Base-by-base conservation (phyloP, 2,888 invertebrate species). In the Bellardia bayeri region DNA sequence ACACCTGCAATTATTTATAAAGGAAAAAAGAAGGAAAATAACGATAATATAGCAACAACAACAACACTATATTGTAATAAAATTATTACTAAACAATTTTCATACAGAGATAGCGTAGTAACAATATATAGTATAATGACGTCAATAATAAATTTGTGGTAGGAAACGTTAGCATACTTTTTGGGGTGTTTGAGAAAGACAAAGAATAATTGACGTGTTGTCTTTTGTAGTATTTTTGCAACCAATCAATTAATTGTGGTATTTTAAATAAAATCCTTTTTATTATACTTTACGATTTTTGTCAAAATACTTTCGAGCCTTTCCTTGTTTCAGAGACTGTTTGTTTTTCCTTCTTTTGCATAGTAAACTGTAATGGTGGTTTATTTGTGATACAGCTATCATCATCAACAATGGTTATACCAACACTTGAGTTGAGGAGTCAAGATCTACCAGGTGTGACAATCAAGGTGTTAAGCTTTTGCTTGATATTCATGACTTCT, bases 401-500 rank as follows among this genome's bases (percentile, higher is more conserved):
- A 58, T 40, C 42, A 6, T 64, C 61, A 0, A 23, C 23, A 61
- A 5, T 37, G n/a, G 14, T 14, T 14, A 61, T 54, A 16, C 11
- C 45, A 49, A 23, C 49, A 51, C 51, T 56, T 54, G 13, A 5
- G 23, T 4, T 37, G 13, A n/a, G 7, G 49, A 14, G n/a, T 11
- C 45, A 64, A 37, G 30, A 13, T 16, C 37, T 45, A 49, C 7
- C 37, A 42, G 37, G 37, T 64, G 66, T 45, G 74, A 76, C 80
- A 80, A 83, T 80, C 79, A 76, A 83, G 66, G 87, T 87, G 87
- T 76, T 83, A 76, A 84, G 61, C 71, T 76, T 51, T 80, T 74
- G 42, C 16, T 54, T 54, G 66, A 74, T 74, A 85, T 85, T 85
- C 80, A 75, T 85, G 85, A 69, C 56, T 85, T 80, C 13, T 69